Conservation (phyloP, 2,888 invertebrate species). For the Trachelus tabidus region DNA sequence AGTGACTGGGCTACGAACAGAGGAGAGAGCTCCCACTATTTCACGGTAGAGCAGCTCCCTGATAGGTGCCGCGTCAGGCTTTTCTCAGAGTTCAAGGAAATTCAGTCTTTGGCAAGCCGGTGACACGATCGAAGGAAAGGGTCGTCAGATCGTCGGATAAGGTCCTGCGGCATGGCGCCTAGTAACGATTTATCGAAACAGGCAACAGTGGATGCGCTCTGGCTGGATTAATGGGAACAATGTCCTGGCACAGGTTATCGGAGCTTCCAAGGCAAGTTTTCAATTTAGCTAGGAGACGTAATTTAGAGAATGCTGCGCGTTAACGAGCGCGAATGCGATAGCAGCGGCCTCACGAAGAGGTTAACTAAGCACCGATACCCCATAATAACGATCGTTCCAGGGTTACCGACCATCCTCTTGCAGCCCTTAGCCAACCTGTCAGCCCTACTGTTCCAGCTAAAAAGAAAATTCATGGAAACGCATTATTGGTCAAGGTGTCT, state of each 20-base stretch:
- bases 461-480: too few relatives aligned
- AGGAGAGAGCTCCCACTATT: slow-evolving; percentile 34
- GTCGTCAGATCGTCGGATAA: too few relatives aligned
- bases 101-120: slow-evolving; percentile 30
- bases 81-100: slow-evolving; percentile 50
- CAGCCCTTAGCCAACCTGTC: too few relatives aligned
- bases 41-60: slow-evolving; percentile 51
- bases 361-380: neutral
- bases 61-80: slow-evolving; percentile 55
- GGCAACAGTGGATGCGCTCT: too few relatives aligned
- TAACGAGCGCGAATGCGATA: slow-evolving; percentile 3
- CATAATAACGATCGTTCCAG: neutral
- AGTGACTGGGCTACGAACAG: neutral
- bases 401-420: neutral
- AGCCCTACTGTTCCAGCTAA: neutral
- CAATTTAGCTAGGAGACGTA: neutral
- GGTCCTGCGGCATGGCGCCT: too few relatives aligned
- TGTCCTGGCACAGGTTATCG: too few relatives aligned
- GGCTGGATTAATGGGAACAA: too few relatives aligned
- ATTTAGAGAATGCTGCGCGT: neutral
- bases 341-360: neutral
- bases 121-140: too few relatives aligned
- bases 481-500: too few relatives aligned
- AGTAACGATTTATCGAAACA: too few relatives aligned
- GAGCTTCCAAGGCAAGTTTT: too few relatives aligned